Evolutionary conservation across 2,113 vertebrate species (phyloP).

Genomic region (Rhegmatorhina hoffmannsi): DNA sequence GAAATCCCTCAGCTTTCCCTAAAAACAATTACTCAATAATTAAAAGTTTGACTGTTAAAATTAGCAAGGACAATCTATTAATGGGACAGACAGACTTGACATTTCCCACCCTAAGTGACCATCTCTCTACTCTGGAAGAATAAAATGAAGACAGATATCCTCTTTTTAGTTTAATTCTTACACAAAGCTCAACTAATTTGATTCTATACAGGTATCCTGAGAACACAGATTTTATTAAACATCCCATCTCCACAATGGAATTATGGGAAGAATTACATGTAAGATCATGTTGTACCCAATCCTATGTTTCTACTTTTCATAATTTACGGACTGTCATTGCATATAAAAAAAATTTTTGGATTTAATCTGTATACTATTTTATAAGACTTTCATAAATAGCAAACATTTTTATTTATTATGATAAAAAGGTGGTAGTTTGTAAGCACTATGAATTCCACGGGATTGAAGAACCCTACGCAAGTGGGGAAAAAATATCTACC

Average conservation of each 20-base stretch:
- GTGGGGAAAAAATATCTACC: background rate
- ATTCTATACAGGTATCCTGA: background rate
- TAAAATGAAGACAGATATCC: background rate
- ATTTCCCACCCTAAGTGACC: background rate
- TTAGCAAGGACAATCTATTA: constrained; percentile 45
- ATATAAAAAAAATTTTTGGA: background rate
- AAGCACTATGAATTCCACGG: background rate
- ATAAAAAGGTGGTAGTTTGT: background rate
- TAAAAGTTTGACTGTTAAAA: constrained; percentile 37
- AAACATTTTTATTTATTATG: background rate
- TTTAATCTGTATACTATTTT: background rate
- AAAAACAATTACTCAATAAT: background rate
- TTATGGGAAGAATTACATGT: background rate
- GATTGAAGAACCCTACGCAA: background rate
- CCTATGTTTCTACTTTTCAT: background rate
- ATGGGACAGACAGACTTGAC: background rate
- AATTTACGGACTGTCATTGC: background rate
- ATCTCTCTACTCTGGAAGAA: background rate
- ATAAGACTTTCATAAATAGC: background rate
- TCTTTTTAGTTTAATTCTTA: background rate
- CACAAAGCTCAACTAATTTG: background rate
- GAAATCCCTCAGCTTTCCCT: background rate
- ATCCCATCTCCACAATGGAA: background rate
- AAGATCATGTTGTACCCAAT: background rate
- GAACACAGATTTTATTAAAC: background rate